Base-by-base conservation (phyloP, 2,113 vertebrate genomes). In the Halcyon senegalensis region DNA sequence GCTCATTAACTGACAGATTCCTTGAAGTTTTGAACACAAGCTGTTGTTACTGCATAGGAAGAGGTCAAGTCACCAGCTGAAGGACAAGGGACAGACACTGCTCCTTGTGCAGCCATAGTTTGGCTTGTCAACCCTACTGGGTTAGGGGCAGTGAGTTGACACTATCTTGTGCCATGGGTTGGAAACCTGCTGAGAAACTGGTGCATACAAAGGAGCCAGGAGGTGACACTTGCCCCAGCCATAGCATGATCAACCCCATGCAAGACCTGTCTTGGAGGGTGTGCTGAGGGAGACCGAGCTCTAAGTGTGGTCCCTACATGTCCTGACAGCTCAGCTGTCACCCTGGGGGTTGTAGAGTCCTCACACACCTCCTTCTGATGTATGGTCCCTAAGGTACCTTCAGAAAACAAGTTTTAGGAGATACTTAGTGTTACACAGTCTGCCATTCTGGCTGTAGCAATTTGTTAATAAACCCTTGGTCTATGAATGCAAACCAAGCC, bases 371-470 rank as follows among this genome's bases (percentile, higher is more conserved):
- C 31, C 39, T 73, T 60, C 66, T 62, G 35, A 68, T 6, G 18
- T 35, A 15, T 0, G 0, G 0, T 79, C 13, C 41, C 20, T 33
- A 51, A 1, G 1, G 25, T 53, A 74, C 19, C 24, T 67, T 46
- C 28, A n/a, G 25, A 19, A 46, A 68, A 46, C 24, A 56, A 35
- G 8, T 43, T 56, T 62, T 0, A 1, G n/a, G 39, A 56, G 46
- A 13, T 23, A 31, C 7, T 41, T 51, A 25, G 16, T 9, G 16
- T 31, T 55, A 13, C 16, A 28, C 2, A 4, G 6, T 46, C 30
- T 62, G 10, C 7, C 1, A 0, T 75, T 39, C 46, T 23, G 30
- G 41, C 46, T 23, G 21, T 16, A 75, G 35, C n/a, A 37, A 25
- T 13, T 79, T 1, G 2, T 51, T 48, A 43, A 33, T 51, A 74